These are phyloP conservation scores for Cossypha polioptera DNA, from an alignment of 2,797 vertebrate species.

Conservation along the genomic window DNA sequence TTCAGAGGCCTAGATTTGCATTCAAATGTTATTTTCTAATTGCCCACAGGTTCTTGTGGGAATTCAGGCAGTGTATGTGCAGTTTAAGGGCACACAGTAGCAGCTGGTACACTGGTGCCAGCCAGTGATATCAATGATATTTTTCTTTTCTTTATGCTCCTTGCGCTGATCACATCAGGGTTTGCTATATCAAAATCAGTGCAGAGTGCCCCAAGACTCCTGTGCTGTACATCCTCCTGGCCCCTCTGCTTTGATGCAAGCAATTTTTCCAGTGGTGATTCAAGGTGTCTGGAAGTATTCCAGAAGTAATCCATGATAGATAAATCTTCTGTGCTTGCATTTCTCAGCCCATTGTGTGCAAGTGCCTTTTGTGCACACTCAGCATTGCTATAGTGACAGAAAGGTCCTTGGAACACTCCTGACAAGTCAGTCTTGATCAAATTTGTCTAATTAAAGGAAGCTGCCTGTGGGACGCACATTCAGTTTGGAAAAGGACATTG, in stretches of 20 bases:
- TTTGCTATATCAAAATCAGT: background rate
- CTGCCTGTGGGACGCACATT: background rate
- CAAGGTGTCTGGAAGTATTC: background rate
- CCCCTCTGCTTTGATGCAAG: background rate
- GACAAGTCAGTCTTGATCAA: background rate
- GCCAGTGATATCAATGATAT: accelerated
- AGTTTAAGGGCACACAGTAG: background rate
- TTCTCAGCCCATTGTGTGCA: background rate
- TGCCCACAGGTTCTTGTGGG: background rate
- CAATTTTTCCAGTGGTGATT: background rate
- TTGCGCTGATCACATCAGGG: background rate
- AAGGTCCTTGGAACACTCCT: background rate
- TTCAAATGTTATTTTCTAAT: background rate
- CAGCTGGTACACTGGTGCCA: background rate
- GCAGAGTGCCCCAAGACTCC: background rate
- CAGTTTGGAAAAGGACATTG: background rate
- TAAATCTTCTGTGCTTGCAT: background rate
- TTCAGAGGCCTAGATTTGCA: background rate
- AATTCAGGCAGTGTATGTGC: background rate
- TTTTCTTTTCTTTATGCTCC: background rate
- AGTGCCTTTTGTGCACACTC: background rate
- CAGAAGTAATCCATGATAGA: background rate
- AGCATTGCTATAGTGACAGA: background rate
- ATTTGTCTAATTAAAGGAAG: background rate
- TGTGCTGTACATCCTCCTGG: background rate